Evolutionary conservation across 2,113 vertebrate genomes (phyloP).

Genomic region (Lagopus muta): DNA sequence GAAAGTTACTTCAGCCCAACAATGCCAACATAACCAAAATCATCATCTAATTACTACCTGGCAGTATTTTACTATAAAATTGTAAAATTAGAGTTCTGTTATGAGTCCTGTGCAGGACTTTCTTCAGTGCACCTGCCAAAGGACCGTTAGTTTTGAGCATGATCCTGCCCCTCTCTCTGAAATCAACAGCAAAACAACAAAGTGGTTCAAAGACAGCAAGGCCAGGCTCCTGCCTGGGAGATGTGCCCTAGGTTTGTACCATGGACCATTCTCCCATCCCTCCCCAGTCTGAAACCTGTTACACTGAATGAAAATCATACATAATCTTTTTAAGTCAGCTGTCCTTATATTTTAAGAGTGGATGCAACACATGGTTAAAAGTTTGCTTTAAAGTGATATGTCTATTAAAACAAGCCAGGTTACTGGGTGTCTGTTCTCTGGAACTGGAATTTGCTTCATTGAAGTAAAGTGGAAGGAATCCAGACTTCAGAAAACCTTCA

Average conservation of each 20-base stretch:
- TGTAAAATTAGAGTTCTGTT: background rate
- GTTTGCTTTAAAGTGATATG: background rate
- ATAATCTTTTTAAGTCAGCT: background rate
- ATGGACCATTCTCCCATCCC: background rate
- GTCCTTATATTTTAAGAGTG: background rate
- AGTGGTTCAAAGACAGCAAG: background rate
- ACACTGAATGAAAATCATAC: background rate
- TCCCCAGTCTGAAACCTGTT: background rate
- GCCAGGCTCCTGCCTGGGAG: background rate
- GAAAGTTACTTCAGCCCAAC: background rate
- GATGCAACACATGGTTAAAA: background rate
- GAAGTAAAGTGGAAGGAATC: slow-evolving; percentile 28
- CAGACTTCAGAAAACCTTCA: slow-evolving; percentile 25
- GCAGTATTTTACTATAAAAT: background rate
- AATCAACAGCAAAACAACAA: background rate
- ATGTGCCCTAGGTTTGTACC: background rate
- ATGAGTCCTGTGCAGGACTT: background rate
- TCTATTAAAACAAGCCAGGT: background rate
- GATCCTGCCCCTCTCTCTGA: background rate
- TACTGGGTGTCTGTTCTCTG: background rate
- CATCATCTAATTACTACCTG: background rate
- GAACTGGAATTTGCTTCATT: background rate
- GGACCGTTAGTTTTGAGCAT: background rate
- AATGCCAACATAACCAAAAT: background rate
- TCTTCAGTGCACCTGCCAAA: background rate